Evolutionary conservation across 2,113 vertebrate genomes (phyloP).

Genomic region (Thalassoma bifasciatum): DNA sequence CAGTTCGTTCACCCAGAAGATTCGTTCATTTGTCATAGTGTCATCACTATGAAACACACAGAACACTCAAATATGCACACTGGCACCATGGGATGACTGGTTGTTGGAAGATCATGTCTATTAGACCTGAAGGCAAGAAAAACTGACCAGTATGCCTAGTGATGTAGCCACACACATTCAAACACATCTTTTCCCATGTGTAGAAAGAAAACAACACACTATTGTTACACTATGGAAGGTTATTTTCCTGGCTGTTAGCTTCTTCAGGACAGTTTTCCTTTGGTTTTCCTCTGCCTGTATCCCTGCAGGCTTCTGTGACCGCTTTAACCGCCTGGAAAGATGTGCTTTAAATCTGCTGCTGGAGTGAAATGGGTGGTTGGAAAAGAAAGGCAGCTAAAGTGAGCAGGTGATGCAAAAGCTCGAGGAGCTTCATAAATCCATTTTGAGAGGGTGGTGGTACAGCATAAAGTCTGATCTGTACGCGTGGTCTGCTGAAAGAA

Average conservation of each 20-base stretch:
- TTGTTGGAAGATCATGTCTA: conserved; percentile 50
- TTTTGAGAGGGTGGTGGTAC: conserved; percentile 36
- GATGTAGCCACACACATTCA: conserved; percentile 14
- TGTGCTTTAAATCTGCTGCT: conserved; percentile 43
- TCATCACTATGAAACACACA: conserved; percentile 32
- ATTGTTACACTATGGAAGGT: conserved; percentile 23
- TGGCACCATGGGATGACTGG: conserved; percentile 29
- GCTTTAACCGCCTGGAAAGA: conserved; percentile 52
- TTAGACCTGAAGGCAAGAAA: conserved; percentile 55
- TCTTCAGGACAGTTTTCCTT: conserved; percentile 38
- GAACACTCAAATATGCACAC: conserved; percentile 26
- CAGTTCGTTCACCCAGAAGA: no score
- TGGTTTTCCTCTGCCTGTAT: conserved; percentile 37
- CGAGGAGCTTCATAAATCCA: conserved; percentile 37
- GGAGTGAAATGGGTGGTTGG: conserved; percentile 32
- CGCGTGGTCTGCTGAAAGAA: conserved; percentile 49
- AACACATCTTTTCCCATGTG: conserved; percentile 1
- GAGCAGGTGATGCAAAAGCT: conserved; percentile 22
- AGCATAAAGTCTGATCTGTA: conserved; percentile 34
- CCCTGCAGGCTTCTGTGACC: conserved; percentile 39
- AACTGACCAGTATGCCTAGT: conserved; percentile 27
- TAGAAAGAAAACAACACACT: conserved; percentile 1
- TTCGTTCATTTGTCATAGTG: no score
- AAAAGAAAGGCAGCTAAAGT: conserved; percentile 32
- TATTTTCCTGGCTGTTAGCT: conserved; percentile 59